phyloP scores from a whole-genome alignment of 1,140 invertebrate species.

The Octopus sinensis region DNA sequence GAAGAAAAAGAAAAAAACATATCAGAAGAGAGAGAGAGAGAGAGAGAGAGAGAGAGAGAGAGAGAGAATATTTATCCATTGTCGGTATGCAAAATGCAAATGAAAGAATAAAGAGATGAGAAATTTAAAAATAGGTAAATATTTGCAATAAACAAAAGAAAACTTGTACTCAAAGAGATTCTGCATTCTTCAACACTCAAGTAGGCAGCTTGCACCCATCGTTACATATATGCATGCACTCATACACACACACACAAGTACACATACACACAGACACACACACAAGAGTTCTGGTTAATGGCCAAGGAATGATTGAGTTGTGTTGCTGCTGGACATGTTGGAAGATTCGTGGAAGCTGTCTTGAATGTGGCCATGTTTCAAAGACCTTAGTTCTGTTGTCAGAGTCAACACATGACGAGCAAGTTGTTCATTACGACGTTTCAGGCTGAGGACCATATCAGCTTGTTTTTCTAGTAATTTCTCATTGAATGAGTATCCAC shows the following conservation, averaged over 20 bases:
- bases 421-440: background rate
- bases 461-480: constrained; percentile 13
- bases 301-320: background rate
- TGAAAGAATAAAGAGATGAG: background rate
- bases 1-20: background rate
- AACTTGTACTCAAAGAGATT: too few species aligned
- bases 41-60: background rate
- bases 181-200: too few species aligned
- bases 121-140: too few species aligned
- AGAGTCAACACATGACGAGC: constrained; percentile 11
- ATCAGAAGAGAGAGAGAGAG: background rate
- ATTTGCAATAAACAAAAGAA: too few species aligned
- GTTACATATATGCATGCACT: background rate
- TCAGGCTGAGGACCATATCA: constrained; percentile 5
- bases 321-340: constrained; percentile 10
- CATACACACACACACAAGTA: background rate
- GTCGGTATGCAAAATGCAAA: background rate
- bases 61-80: background rate
- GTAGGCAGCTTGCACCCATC: too few species aligned
- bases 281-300: background rate
- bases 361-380: constrained; percentile 8
- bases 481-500: background rate
- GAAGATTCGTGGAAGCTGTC: background rate
- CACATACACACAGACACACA: background rate
- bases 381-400: background rate